Evolutionary conservation across 2,797 vertebrate species (phyloP), one percentile per base, ranked within the genome.

Genomic region (Acanthornis magna): DNA sequence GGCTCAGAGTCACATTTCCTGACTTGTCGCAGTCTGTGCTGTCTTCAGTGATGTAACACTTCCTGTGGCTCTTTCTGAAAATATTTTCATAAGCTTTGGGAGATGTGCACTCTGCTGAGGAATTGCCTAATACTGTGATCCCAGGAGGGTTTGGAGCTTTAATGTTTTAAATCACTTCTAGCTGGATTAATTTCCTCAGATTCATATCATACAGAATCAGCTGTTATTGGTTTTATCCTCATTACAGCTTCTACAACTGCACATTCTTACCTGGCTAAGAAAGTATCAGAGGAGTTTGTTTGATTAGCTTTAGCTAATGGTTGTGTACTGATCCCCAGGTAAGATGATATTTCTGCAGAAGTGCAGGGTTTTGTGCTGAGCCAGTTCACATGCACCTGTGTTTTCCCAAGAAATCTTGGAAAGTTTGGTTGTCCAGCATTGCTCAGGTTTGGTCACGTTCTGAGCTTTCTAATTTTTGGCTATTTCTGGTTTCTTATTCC

Each of bases 51-150:
- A 68, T n/a, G 54, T 27, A 82, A 72, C 71, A 60, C 13, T 85
- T 94, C 88, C 76, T 50, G 36, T 77, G 57, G 53, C 43, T 77
- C 53, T 55, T 74, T 48, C 85, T 4, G 0, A 66, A 96, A 92
- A 86, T 81, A 72, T 93, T 96, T 84, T 92, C 73, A 26, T 92
- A 91, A 90, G 66, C 47, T 91, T 70, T 81, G 36, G n/a, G 54
- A 68, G 77, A 92, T 78, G 22, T 91, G 58, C 54, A 48, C 27
- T 84, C 62, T 81, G 61, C 63, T 87, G 40, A 70, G 40, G 50
- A 81, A 48, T 74, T 86, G 76, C 76, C 11, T 88, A 75, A 92
- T 67, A 8, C 79, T 78, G 4, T 68, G 55, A 78, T 90, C 72
- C 73, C 30, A 2, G 36, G 48, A 81, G 62, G 8, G 18, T 66